A percentile compares a stretch with the other conserved stretches of the same genome.
Conservation (phyloP, 2,113 vertebrate species). For the Sciurus niger region DNA sequence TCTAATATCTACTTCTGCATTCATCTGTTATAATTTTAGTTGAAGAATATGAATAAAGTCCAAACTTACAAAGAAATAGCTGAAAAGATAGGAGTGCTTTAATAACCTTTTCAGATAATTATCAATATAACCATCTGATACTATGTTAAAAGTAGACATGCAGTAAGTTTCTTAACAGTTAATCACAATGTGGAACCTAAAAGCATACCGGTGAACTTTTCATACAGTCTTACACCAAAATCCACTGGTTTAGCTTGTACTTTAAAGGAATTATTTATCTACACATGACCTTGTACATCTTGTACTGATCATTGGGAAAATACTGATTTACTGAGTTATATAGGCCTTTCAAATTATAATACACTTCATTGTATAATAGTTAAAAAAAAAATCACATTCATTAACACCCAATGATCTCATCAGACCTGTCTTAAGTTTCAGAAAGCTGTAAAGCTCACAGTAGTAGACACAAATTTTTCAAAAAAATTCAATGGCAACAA, state of each 20-base stretch:
- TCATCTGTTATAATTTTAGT: neutral
- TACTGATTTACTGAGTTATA: neutral
- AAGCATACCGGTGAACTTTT: neutral
- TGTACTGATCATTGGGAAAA: neutral
- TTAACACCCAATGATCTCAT: neutral
- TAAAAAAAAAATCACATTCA: neutral
- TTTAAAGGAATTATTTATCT: slow-evolving; percentile 11
- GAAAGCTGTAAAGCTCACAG: slow-evolving; percentile 36
- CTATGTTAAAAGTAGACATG: neutral
- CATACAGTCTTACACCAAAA: neutral
- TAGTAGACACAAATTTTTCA: slow-evolving; percentile 23
- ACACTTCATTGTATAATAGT: slow-evolving; percentile 1
- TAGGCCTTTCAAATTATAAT: slow-evolving; percentile 8
- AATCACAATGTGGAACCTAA: neutral
- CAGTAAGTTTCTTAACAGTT: slow-evolving; percentile 1
- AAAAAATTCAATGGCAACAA: slow-evolving; percentile 35
- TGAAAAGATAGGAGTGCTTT: neutral
- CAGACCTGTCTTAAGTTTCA: neutral
- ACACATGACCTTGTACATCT: neutral
- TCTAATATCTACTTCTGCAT: slow-evolving; percentile 16
- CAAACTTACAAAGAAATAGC: slow-evolving; percentile 13
- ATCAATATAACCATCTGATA: neutral
- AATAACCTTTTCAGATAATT: slow-evolving; percentile 19
- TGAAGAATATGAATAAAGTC: neutral
- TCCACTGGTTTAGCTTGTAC: neutral